Evolutionary conservation across 2,888 invertebrate genomes (phyloP).

Genomic region (Epistrophe grossulariae): DNA sequence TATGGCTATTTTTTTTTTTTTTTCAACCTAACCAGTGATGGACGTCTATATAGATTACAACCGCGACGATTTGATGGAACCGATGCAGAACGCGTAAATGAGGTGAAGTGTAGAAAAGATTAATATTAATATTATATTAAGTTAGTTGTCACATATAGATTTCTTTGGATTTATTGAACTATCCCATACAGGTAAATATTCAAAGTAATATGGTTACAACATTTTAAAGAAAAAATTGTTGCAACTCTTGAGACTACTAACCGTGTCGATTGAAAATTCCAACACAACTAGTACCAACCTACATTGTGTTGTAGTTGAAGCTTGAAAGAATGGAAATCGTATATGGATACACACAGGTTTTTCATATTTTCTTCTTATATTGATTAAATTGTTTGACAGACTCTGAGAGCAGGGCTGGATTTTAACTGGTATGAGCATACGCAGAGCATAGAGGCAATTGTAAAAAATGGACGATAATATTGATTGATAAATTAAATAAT

Average conservation of each 20-base stretch:
- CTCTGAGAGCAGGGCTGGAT: not conserved
- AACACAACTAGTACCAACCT: not conserved
- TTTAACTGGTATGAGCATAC: not conserved
- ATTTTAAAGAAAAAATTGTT: not conserved
- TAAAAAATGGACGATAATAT: too few species aligned
- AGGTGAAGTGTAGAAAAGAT: not conserved
- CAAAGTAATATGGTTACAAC: not conserved
- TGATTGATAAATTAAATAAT: too few species aligned
- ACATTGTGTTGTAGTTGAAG: not conserved
- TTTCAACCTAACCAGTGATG: not conserved
- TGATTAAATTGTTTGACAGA: slow-evolving; percentile 9
- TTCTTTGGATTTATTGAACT: not conserved
- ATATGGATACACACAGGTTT: slow-evolving; percentile 3
- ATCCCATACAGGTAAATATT: not conserved
- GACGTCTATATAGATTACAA: not conserved
- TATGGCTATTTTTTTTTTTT: not conserved
- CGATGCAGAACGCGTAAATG: not conserved
- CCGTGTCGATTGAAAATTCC: slow-evolving; percentile 29
- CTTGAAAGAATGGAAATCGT: not conserved
- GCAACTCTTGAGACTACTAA: slow-evolving; percentile 8
- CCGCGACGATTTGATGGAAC: not conserved
- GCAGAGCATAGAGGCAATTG: too few species aligned
- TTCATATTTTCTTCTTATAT: not conserved
- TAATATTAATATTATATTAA: not conserved
- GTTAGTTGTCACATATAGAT: slow-evolving; percentile 6